These are phyloP conservation scores for Euura saliciscinereae DNA, from an alignment of 1,140 invertebrate species.

Conservation along the genomic window DNA sequence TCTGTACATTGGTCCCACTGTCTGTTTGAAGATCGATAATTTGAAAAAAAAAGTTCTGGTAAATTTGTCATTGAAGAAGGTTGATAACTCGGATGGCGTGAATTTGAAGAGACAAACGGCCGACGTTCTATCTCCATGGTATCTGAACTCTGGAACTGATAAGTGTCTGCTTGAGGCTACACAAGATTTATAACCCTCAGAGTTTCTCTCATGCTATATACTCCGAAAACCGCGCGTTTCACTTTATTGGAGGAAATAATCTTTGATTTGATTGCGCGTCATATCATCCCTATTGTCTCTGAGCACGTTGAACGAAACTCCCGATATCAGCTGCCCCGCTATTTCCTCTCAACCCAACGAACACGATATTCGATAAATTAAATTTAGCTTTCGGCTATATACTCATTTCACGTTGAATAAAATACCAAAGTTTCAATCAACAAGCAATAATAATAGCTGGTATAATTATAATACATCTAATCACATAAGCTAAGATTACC, in stretches of 20 bases:
- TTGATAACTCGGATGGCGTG: slow-evolving; percentile 13
- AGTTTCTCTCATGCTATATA: slow-evolving; percentile 29
- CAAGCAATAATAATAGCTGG: no score
- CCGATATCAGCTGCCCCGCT: no score
- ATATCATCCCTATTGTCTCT: slow-evolving; percentile 30
- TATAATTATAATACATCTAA: no score
- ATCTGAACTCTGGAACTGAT: slow-evolving; percentile 36
- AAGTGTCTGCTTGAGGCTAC: slow-evolving; percentile 56
- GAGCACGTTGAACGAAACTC: slow-evolving; percentile 25
- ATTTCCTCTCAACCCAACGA: no score
- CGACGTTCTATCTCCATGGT: slow-evolving; percentile 35
- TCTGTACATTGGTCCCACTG: no score
- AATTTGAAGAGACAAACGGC: slow-evolving; percentile 38
- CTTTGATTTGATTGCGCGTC: slow-evolving; percentile 54
- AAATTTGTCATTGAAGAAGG: background rate
- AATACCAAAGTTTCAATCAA: no score
- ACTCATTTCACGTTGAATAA: no score
- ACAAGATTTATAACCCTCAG: slow-evolving; percentile 52
- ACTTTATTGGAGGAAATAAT: slow-evolving; percentile 60
- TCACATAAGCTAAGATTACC: no score
- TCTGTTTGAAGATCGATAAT: no score
- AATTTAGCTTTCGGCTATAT: no score
- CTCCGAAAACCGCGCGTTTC: slow-evolving; percentile 41
- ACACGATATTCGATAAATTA: no score
- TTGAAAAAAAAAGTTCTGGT: background rate